A percentile compares a stretch with the other conserved stretches of the same genome.
Evolutionary conservation across 2,888 invertebrate genomes (phyloP).

Genomic region (Vandiemenella viatica): DNA sequence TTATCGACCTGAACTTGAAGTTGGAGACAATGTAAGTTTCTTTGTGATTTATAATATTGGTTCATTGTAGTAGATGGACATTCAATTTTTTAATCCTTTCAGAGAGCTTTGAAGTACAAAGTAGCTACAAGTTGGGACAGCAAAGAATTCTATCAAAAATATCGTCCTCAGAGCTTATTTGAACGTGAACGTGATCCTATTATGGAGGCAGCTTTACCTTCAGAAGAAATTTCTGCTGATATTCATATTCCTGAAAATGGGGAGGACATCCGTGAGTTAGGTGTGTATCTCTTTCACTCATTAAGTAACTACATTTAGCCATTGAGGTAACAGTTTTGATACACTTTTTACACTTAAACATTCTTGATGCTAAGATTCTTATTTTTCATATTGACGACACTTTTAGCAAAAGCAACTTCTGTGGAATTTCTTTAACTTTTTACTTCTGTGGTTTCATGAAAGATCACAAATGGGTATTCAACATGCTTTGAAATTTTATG

Average conservation of each 20-base stretch:
- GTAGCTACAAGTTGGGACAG: conserved; percentile 87
- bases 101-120: conserved; percentile 79
- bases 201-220: conserved; percentile 22
- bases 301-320: no score
- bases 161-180: conserved; percentile 38
- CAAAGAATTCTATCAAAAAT: conserved; percentile 67
- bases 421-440: no score
- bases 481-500: no score
- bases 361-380: no score
- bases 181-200: conserved; percentile 31
- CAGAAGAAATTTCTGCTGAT: conserved; percentile 13
- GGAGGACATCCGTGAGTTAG: conserved; percentile 5
- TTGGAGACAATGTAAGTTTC: conserved; percentile 49
- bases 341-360: background rate
- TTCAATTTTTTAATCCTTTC: conserved; percentile 9
- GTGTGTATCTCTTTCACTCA: background rate
- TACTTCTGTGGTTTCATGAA: no score
- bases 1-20: conserved; percentile 65
- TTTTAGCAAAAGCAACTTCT: no score
- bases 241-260: conserved; percentile 13
- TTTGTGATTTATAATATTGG: no score
- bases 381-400: no score
- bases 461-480: no score
- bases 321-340: no score
- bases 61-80: background rate